Evolutionary conservation across 1,140 invertebrate genomes (phyloP).

Genomic region (Drosophila tsacasi): DNA sequence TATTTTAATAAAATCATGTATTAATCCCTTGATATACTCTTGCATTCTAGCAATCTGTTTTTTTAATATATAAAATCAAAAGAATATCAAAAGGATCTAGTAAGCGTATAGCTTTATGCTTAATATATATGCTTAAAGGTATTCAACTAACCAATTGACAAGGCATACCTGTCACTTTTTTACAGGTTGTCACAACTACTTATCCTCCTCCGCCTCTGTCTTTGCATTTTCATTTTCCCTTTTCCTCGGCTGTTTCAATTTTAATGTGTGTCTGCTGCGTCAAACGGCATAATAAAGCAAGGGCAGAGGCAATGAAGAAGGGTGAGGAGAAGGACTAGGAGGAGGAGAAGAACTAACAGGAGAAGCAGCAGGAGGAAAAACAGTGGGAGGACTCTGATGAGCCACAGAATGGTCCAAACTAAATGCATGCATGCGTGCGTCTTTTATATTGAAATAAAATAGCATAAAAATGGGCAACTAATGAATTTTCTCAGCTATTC

Average conservation of each 20-base stretch:
- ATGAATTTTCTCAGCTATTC: constrained; percentile 78
- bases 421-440: constrained; percentile 66
- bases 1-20: background rate
- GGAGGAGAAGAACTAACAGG: background rate
- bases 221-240: constrained; percentile 28
- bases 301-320: constrained; percentile 1
- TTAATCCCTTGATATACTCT: background rate
- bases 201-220: constrained; percentile 13
- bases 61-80: background rate
- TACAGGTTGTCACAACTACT: constrained; percentile 26
- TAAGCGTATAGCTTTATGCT: too few species aligned
- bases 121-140: background rate
- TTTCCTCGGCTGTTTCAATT: constrained; percentile 63
- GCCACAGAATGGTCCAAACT: constrained; percentile 33
- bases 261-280: constrained; percentile 64
- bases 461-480: constrained; percentile 71
- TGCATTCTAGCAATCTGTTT: background rate
- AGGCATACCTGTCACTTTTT: constrained; percentile 18
- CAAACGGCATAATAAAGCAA: constrained; percentile 76
- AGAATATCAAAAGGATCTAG: too few species aligned
- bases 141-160: background rate
- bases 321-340: background rate
- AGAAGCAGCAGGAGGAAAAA: too few species aligned
- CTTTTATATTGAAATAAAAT: constrained; percentile 60
- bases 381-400: background rate